Percentiles rank a stretch among this genome's conserved stretches.
These are phyloP conservation scores for Naso thynnoides DNA, from an alignment of 2,797 vertebrate genomes.

Conservation along the genomic window DNA sequence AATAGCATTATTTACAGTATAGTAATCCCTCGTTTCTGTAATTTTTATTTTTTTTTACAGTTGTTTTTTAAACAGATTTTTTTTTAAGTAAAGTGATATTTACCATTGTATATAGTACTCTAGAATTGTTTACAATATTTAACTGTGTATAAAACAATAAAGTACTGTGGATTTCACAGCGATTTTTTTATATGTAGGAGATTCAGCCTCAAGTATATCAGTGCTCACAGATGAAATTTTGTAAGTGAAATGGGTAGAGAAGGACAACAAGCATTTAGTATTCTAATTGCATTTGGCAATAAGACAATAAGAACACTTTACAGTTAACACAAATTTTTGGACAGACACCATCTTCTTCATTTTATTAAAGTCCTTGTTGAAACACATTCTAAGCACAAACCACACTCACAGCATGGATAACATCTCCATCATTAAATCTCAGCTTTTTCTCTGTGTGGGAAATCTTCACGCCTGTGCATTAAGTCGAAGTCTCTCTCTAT, in stretches of 20 bases:
- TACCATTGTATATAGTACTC: too few relatives aligned
- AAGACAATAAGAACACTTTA: neutral
- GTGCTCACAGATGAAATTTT: neutral
- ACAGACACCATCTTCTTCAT: neutral
- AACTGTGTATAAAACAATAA: too few relatives aligned
- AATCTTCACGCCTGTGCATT: slow-evolving; percentile 19
- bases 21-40: too few relatives aligned
- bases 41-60: too few relatives aligned
- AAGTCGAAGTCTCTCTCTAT: slow-evolving; percentile 21
- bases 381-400: slow-evolving; percentile 11
- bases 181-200: too few relatives aligned
- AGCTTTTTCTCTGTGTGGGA: neutral
- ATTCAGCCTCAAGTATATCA: neutral
- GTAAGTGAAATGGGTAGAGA: neutral
- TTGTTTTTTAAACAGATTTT: too few relatives aligned
- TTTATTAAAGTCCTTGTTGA: slow-evolving; percentile 11
- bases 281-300: neutral
- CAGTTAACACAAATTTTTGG: neutral
- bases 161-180: too few relatives aligned
- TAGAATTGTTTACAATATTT: too few relatives aligned
- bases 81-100: too few relatives aligned
- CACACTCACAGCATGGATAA: slow-evolving; percentile 19
- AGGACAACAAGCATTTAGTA: neutral
- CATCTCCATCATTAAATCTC: slow-evolving; percentile 40
- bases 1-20: too few relatives aligned